Evolutionary conservation across 2,888 invertebrate species (phyloP).

Genomic region (Drosophila histrio): DNA sequence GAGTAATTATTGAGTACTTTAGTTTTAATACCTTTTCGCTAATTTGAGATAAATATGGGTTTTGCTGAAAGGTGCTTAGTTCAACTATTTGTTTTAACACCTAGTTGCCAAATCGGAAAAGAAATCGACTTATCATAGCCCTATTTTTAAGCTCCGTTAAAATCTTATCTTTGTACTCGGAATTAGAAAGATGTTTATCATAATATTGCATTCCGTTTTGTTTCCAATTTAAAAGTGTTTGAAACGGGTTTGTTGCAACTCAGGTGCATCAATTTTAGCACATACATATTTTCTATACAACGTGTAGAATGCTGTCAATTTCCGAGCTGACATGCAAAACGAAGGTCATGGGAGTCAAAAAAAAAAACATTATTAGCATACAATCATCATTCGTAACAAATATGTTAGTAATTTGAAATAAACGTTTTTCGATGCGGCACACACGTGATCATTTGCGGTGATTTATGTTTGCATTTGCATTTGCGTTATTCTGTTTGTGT

Average conservation of each 20-base stretch:
- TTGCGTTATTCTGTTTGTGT: background rate
- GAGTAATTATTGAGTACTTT: conserved; percentile 9
- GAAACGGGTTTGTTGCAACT: conserved; percentile 2
- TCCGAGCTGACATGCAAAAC: conserved; percentile 46
- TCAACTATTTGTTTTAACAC: conserved; percentile 15
- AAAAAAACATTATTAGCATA: background rate
- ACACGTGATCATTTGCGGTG: conserved; percentile 66
- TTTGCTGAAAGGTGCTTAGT: conserved; percentile 5
- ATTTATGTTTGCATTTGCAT: conserved; percentile 55
- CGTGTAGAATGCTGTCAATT: conserved; percentile 37
- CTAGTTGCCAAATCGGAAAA: background rate
- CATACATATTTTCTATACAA: conserved; percentile 43
- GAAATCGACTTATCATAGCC: background rate
- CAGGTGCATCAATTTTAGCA: conserved; percentile 11
- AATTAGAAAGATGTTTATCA: conserved; percentile 3
- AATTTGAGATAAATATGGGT: conserved; percentile 13
- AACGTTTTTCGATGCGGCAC: conserved; percentile 34
- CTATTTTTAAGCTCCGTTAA: background rate
- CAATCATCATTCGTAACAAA: background rate
- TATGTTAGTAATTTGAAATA: conserved; percentile 32
- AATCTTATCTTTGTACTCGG: background rate
- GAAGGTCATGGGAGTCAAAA: conserved; percentile 60
- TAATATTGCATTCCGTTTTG: conserved; percentile 7
- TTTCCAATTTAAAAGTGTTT: conserved; percentile 20
- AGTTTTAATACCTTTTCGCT: background rate